These are phyloP conservation scores for Dendronephthya gigantea DNA, from an alignment of 64 coral and sea anemone species.

Conservation along the genomic window DNA sequence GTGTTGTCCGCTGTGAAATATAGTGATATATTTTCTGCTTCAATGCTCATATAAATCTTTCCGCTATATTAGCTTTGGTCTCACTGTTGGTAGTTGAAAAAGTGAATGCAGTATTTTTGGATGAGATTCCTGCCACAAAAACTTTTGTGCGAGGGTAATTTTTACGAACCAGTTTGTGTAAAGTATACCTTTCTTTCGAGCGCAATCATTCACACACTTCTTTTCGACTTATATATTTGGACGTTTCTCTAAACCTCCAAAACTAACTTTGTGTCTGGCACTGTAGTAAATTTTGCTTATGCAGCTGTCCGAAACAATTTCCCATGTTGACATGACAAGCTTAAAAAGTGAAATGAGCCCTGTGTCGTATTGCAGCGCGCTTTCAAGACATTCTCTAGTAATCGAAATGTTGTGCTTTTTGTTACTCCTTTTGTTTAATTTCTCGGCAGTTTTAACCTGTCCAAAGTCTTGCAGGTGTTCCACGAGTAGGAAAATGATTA, in stretches of 20 bases:
- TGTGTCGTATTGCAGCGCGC: neutral
- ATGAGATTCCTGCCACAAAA: no score
- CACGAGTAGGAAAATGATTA: neutral
- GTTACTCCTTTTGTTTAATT: neutral
- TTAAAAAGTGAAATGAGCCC: neutral
- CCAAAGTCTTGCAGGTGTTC: neutral
- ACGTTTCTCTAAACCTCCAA: neutral
- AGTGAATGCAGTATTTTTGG: no score
- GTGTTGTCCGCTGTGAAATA: neutral
- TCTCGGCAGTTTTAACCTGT: neutral
- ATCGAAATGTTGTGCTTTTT: neutral
- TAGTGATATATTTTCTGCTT: neutral
- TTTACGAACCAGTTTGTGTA: no score
- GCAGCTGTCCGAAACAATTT: neutral
- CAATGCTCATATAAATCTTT: no score
- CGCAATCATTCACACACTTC: neutral
- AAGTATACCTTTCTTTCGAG: neutral
- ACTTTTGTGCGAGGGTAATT: no score
- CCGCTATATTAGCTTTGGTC: no score
- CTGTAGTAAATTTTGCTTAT: no score
- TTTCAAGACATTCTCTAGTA: neutral
- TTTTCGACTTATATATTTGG: neutral
- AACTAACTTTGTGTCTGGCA: neutral
- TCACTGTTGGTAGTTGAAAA: no score
- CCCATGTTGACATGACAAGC: neutral